Conservation (phyloP, 2,888 invertebrate species). For the Spicauda simplicius region DNA sequence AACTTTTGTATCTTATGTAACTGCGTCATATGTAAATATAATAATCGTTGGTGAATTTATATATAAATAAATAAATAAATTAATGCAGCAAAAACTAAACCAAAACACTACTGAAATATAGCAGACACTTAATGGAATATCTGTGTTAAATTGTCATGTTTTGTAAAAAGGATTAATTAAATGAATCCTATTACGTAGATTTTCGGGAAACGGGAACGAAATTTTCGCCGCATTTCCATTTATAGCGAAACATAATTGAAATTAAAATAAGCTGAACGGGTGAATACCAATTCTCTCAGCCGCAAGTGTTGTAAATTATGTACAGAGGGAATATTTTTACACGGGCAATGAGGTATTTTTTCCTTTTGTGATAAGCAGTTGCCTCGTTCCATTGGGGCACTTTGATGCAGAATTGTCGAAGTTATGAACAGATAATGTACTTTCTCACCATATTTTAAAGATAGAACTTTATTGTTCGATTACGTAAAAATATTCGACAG, state of each 20-base stretch:
- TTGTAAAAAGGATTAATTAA: conserved; percentile 29
- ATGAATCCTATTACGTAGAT: conserved; percentile 29
- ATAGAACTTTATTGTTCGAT: too few species aligned
- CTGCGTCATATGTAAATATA: too few species aligned
- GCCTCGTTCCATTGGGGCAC: not conserved
- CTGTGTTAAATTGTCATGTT: not conserved
- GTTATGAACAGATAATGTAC: too few species aligned
- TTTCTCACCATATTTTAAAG: too few species aligned
- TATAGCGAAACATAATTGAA: conserved; percentile 34
- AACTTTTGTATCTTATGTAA: too few species aligned
- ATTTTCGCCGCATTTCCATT: conserved; percentile 34
- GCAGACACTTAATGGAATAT: not conserved
- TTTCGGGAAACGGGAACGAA: conserved; percentile 17
- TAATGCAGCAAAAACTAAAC: not conserved
- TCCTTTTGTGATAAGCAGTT: not conserved
- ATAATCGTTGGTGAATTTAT: too few species aligned
- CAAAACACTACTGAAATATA: not conserved
- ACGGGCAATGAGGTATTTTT: not conserved
- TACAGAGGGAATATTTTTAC: conserved; percentile 4
- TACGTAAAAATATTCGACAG: too few species aligned
- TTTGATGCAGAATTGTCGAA: too few species aligned
- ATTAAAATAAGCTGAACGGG: conserved; percentile 32
- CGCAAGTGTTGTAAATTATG: conserved; percentile 2
- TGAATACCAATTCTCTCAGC: conserved; percentile 15
- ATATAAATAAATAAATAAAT: not conserved